Evolutionary conservation across 2,113 vertebrate genomes (phyloP).

Genomic region (Aldabrachelys gigantea): DNA sequence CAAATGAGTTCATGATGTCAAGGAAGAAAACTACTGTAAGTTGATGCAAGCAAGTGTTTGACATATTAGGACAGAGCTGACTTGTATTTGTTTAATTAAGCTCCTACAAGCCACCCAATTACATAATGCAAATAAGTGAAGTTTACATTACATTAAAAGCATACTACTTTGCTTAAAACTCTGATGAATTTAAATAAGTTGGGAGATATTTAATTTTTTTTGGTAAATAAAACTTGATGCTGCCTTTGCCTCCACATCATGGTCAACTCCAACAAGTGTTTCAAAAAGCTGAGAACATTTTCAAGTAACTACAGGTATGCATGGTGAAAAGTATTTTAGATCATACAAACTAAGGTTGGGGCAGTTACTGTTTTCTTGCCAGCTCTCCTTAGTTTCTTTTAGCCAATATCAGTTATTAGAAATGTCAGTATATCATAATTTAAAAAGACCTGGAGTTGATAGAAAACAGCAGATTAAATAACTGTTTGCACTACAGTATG

Average conservation of each 20-base stretch:
- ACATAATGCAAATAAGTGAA: conserved; percentile 80
- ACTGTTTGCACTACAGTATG: neutral
- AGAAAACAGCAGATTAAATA: neutral
- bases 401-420: neutral
- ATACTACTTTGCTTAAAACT: conserved; percentile 68
- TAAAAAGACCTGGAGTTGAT: neutral
- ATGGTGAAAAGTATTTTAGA: rapidly evolving
- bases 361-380: rapidly evolving
- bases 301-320: rapidly evolving
- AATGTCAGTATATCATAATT: neutral
- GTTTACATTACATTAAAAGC: conserved; percentile 78
- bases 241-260: neutral
- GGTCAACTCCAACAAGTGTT: neutral
- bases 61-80: conserved; percentile 34
- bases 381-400: neutral
- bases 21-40: conserved; percentile 13
- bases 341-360: rapidly evolving
- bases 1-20: conserved; percentile 45
- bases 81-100: conserved; percentile 81
- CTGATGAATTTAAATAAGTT: conserved; percentile 73
- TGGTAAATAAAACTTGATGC: neutral
- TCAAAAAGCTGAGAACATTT: neutral
- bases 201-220: conserved; percentile 20
- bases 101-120: conserved; percentile 77
- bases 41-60: conserved; percentile 44